Evolutionary conservation across 2,113 vertebrate genomes (phyloP).

Genomic region (Gambusia holbrooki): DNA sequence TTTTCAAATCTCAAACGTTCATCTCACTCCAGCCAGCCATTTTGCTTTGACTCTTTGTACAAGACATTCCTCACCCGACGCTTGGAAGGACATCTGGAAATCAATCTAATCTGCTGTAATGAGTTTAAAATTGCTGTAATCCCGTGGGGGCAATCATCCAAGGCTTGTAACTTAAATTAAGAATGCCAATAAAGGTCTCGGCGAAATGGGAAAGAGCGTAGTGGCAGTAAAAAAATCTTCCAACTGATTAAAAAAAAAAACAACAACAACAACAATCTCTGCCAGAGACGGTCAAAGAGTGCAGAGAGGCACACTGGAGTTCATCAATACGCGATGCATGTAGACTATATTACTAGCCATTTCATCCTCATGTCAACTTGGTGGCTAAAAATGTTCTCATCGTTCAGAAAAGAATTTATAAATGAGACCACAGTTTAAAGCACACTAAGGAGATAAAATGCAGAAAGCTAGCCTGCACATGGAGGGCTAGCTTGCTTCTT

Average conservation of each 20-base stretch:
- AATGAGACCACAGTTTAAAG: neutral
- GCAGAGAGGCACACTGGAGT: neutral
- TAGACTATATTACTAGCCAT: conserved; percentile 19
- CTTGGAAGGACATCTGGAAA: conserved; percentile 60
- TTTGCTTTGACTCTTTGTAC: conserved; percentile 40
- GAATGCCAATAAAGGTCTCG: conserved; percentile 7
- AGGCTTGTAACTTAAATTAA: conserved; percentile 13
- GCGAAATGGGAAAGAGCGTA: neutral
- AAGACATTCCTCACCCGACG: conserved; percentile 6
- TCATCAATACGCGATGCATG: conserved; percentile 2
- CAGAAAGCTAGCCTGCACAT: conserved; percentile 13
- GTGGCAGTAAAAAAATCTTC: neutral
- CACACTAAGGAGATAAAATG: neutral
- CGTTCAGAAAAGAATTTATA: neutral
- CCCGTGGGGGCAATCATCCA: conserved; percentile 48
- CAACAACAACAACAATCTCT: neutral
- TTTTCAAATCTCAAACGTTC: conserved; percentile 42
- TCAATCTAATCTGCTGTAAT: conserved; percentile 57
- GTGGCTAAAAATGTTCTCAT: conserved; percentile 3
- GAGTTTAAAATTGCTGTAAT: conserved; percentile 44
- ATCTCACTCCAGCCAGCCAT: conserved; percentile 11
- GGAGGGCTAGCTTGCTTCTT: conserved; percentile 48
- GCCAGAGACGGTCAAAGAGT: neutral
- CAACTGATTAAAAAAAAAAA: conserved; percentile 1
- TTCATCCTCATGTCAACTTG: conserved; percentile 28